phyloP scores from a whole-genome alignment of 2,113 vertebrate genomes.

The Apodemus sylvaticus region DNA sequence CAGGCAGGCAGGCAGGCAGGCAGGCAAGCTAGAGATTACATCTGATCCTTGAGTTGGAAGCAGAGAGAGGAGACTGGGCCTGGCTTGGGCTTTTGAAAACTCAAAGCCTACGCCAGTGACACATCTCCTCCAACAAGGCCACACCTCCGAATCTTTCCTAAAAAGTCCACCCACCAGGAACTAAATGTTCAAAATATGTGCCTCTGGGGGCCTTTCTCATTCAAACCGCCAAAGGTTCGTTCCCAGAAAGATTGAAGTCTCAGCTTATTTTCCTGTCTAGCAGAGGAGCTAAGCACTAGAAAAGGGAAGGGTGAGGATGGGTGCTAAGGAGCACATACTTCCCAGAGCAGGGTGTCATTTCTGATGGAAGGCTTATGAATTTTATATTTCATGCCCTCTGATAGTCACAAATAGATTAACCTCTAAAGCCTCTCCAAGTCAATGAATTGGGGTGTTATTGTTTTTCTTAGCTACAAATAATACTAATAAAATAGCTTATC shows the following conservation, averaged over 20 bases:
- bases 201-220: background rate
- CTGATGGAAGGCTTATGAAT: background rate
- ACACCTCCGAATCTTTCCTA: background rate
- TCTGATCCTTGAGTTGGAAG: background rate
- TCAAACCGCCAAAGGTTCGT: background rate
- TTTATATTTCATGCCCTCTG: background rate
- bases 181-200: background rate
- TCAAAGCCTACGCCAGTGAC: background rate
- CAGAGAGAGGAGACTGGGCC: background rate
- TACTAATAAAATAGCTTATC: background rate
- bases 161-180: background rate
- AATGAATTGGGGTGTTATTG: background rate
- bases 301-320: background rate
- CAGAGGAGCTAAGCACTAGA: background rate
- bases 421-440: background rate
- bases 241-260: background rate
- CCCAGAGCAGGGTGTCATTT: background rate
- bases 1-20: background rate
- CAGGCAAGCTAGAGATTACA: background rate
- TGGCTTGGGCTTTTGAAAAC: background rate
- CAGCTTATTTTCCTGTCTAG: background rate
- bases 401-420: background rate
- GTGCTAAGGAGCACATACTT: background rate
- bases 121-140: background rate
- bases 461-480: background rate